Evolutionary conservation across 2,888 invertebrate species (phyloP).

Genomic region (Ennomos fuscantarius): DNA sequence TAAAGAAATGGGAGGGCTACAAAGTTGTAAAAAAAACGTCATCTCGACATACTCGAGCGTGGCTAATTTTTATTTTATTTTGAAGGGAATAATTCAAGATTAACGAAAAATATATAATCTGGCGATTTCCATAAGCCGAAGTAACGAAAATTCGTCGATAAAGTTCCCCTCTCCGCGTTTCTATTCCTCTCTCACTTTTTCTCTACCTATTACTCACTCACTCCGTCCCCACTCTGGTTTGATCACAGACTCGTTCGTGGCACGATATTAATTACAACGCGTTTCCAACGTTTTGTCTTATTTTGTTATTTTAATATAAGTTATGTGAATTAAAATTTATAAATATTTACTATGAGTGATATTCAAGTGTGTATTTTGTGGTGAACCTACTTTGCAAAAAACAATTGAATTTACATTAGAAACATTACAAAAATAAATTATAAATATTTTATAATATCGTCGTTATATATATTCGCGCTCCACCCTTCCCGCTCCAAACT

Average conservation of each 20-base stretch:
- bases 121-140: constrained; percentile 19
- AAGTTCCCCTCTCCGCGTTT: constrained; percentile 25
- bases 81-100: too few species aligned
- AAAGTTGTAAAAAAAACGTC: too few species aligned
- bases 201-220: constrained; percentile 13
- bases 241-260: too few species aligned
- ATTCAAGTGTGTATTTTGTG: constrained; percentile 32
- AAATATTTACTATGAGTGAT: constrained; percentile 37
- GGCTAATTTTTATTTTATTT: constrained; percentile 3
- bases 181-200: too few species aligned
- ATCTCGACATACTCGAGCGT: constrained; percentile 30
- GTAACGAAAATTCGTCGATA: constrained; percentile 26
- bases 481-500: too few species aligned
- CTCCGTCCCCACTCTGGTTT: too few species aligned
- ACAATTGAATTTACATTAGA: constrained; percentile 34
- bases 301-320: constrained; percentile 30
- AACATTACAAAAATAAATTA: constrained; percentile 40
- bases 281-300: constrained; percentile 3
- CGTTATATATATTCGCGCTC: too few species aligned
- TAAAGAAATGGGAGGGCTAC: too few species aligned
- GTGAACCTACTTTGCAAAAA: constrained; percentile 33
- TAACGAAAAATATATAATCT: constrained; percentile 28
- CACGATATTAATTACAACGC: constrained; percentile 5
- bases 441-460: constrained; percentile 40
- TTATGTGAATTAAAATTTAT: constrained; percentile 32